Evolutionary conservation across 2,888 invertebrate genomes (phyloP).

Genomic region (Campoplex capitator): DNA sequence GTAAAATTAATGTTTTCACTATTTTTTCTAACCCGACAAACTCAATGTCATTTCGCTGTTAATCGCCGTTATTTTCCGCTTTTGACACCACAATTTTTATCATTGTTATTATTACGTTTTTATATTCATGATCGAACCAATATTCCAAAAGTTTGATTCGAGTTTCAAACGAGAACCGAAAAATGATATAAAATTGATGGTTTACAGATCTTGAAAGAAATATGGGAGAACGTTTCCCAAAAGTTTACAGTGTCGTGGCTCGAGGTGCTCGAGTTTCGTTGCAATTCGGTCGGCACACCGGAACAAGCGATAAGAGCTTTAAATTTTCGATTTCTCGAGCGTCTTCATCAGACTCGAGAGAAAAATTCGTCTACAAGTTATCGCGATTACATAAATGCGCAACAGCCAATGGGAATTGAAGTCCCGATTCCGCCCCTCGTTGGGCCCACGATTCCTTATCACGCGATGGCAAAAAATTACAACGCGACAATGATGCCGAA

Average conservation of each 20-base stretch:
- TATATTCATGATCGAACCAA: not conserved
- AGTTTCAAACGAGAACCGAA: not conserved
- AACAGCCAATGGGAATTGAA: conserved; percentile 71
- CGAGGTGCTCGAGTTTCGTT: conserved; percentile 89
- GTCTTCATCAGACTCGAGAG: conserved; percentile 81
- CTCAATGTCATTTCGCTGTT: too few relatives aligned
- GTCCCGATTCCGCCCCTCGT: conserved; percentile 69
- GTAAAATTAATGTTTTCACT: too few relatives aligned
- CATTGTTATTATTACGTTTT: too few relatives aligned
- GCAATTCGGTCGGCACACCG: conserved; percentile 86
- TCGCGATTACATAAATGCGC: conserved; percentile 73
- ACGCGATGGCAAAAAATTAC: conserved; percentile 74
- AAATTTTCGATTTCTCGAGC: conserved; percentile 84
- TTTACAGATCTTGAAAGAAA: conserved; percentile 90
- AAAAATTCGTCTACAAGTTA: conserved; percentile 70
- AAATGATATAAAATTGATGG: not conserved
- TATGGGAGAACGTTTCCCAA: conserved; percentile 90
- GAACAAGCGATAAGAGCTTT: conserved; percentile 86
- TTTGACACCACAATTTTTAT: too few relatives aligned
- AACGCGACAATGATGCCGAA: conserved; percentile 70
- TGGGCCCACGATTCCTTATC: conserved; percentile 74
- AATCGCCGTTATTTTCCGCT: too few relatives aligned
- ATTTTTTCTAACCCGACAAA: too few relatives aligned
- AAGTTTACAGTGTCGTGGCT: conserved; percentile 87
- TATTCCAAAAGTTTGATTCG: not conserved